A percentile compares a stretch with the other conserved stretches of the same genome.
These are phyloP conservation scores for Lamellibrachia luymesi DNA, from an alignment of 1,140 invertebrate genomes.

Conservation along the genomic window DNA sequence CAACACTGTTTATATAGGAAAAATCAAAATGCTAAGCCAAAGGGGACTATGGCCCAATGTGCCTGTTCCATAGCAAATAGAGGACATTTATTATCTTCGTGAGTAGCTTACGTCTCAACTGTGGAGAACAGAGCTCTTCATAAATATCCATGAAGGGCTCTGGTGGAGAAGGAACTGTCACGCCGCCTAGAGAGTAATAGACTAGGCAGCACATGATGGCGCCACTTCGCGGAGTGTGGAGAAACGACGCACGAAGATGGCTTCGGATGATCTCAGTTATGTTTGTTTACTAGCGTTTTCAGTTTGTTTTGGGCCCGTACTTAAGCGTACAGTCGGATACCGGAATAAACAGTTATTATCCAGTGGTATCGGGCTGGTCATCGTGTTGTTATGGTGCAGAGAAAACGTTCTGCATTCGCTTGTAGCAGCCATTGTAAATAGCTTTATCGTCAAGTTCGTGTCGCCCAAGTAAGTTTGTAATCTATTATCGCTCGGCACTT, in stretches of 20 bases:
- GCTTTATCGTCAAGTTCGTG: neutral
- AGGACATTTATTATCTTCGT: no score
- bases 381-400: neutral
- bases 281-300: conserved; percentile 5
- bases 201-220: neutral
- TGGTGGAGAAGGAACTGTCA: neutral
- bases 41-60: no score
- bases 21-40: no score
- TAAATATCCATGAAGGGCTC: no score
- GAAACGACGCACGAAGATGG: neutral
- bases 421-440: neutral
- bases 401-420: neutral
- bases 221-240: neutral
- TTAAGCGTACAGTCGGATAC: neutral
- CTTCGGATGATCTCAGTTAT: neutral
- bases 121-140: no score
- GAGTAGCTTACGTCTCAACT: no score
- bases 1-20: no score
- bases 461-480: neutral
- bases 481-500: neutral
- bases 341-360: neutral
- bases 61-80: no score
- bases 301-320: neutral
- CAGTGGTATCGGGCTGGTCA: neutral
- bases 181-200: neutral